These are phyloP conservation scores for Calephelis nemesis DNA, from an alignment of 1,140 invertebrate species.

Conservation along the genomic window DNA sequence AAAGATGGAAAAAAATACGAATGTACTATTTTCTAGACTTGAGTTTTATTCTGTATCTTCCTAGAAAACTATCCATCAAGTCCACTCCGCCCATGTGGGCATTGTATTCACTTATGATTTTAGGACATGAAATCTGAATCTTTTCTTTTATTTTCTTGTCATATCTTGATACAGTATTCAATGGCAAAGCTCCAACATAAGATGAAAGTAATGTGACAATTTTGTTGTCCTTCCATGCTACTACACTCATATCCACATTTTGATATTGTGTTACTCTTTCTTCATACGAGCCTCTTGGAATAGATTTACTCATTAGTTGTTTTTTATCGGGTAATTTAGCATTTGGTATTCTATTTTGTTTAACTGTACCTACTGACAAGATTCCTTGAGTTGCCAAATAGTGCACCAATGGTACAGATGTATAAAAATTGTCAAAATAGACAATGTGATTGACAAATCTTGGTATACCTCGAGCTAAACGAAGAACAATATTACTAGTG, in stretches of 20 bases:
- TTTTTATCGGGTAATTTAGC: constrained; percentile 43
- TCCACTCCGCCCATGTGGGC: constrained; percentile 38
- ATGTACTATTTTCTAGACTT: not conserved
- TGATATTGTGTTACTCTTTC: constrained; percentile 40
- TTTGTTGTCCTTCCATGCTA: constrained; percentile 41
- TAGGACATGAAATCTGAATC: no score
- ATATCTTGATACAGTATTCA: constrained; percentile 33
- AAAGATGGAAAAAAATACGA: constrained; percentile 17
- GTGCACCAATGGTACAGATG: constrained; percentile 39
- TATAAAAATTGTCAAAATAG: constrained; percentile 53
- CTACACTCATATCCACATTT: constrained; percentile 42
- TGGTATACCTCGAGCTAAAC: constrained; percentile 40
- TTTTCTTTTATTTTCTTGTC: constrained; percentile 36
- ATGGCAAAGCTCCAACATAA: constrained; percentile 34
- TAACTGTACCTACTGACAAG: constrained; percentile 40
- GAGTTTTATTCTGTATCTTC: not conserved
- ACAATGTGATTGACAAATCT: constrained; percentile 41
- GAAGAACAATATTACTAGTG: constrained; percentile 40
- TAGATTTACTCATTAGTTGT: constrained; percentile 46
- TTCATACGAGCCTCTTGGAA: constrained; percentile 45
- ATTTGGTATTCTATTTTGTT: constrained; percentile 45
- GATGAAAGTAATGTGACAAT: constrained; percentile 34
- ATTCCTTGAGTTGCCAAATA: constrained; percentile 44
- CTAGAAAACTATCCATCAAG: not conserved
- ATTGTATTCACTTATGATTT: constrained; percentile 27